Evolutionary conservation across 64 coral and sea anemone species (phyloP).

Genomic region (Stichodactyla helianthus): DNA sequence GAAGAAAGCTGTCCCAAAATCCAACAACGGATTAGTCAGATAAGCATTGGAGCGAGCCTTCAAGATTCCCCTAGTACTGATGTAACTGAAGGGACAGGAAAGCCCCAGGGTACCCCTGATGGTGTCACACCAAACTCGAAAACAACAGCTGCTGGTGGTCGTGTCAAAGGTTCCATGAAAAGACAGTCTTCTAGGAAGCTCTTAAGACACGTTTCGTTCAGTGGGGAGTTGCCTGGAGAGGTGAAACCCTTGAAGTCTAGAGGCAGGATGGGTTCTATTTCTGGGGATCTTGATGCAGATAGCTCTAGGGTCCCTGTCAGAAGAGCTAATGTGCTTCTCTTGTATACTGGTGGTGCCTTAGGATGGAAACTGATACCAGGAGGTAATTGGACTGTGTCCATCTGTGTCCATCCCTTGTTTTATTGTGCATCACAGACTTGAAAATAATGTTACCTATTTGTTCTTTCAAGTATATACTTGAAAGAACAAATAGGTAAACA

Average conservation of each 20-base stretch:
- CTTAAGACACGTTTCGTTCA: slow-evolving; percentile 3
- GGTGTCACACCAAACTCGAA: not conserved
- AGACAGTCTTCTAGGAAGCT: slow-evolving; percentile 10
- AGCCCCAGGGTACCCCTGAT: not conserved
- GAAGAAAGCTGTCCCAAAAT: not conserved
- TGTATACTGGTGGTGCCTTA: slow-evolving; percentile 81
- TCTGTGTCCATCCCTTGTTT: too few species aligned
- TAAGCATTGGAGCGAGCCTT: not conserved
- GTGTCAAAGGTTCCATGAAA: not conserved
- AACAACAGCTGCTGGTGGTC: not conserved
- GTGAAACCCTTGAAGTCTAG: not conserved
- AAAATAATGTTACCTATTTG: too few species aligned
- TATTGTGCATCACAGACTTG: too few species aligned
- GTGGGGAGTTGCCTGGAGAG: not conserved
- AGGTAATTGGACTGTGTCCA: slow-evolving; percentile 11
- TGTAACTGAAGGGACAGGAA: not conserved
- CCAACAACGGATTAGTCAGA: not conserved
- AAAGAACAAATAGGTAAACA: too few species aligned
- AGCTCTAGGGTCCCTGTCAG: slow-evolving; percentile 17
- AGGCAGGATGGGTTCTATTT: slow-evolving; percentile 23
- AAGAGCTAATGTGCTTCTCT: slow-evolving; percentile 50
- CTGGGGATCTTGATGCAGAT: slow-evolving; percentile 47
- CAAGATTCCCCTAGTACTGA: not conserved
- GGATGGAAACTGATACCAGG: slow-evolving; percentile 73
- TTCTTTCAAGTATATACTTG: too few species aligned